Evolutionary conservation across 2,113 vertebrate species (phyloP), one percentile per base, ranked within the genome.

Genomic region (Sturnira hondurensis): DNA sequence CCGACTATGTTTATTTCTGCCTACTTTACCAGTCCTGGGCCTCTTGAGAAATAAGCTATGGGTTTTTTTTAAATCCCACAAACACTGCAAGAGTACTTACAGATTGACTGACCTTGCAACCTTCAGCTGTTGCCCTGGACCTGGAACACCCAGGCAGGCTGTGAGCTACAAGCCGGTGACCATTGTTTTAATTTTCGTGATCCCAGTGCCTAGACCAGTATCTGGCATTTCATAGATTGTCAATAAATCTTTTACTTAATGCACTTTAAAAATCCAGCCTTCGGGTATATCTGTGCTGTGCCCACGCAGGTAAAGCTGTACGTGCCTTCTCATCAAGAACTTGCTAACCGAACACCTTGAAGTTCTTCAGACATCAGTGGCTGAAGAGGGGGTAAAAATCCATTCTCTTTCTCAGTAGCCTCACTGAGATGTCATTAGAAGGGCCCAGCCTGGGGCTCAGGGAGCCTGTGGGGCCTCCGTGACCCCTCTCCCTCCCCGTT

Each of bases 401-500:
- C 20, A 47, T 85, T 87, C 71, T 95, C 41, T 82, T 43, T 95
- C 41, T 85, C 43, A 4, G 52, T 31, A 80, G 43, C 74, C 76
- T 87, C 92, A 86, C 88, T 92, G 85, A 84, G 91, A 63, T 87
- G 85, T 90, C 93, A 78, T 87, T 94, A 93, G 81, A 52, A 45
- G 58, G 36, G 31, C 54, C 61, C 87, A 63, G 41, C 50, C 31
- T 5, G n/a, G 94, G 50, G 85, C 41, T 45, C 89, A 74, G 93
- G 97, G 68, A 81, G 67, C 84, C 92, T 81, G 93, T 94, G 94
- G 95, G 96, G 86, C 73, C 74, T 54, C 50, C 3, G 19, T 13
- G 47, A n/a, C 84, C 84, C 38, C 12, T 36, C 47, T 52, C 81
- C 38, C 89, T 81, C 36, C 33, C 1, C 1, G 4, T n/a, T n/a